phyloP scores from a whole-genome alignment of 2,113 vertebrate species.

The Tachysurus fulvidraco region DNA sequence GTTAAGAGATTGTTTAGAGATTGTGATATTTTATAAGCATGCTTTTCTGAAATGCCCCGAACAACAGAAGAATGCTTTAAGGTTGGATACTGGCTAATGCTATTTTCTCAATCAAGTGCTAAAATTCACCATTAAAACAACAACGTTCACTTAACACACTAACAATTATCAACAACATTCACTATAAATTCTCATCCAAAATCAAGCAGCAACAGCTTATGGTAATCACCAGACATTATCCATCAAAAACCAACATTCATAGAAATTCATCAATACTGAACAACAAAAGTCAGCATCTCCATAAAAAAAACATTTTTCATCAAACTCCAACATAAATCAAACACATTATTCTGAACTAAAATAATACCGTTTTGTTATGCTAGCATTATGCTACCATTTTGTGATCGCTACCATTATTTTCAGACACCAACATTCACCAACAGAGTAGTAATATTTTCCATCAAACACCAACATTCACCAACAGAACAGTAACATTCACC shows the following conservation, averaged over 20 bases:
- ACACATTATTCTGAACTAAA: no score
- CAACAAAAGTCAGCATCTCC: no score
- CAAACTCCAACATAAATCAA: no score
- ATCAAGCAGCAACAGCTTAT: no score
- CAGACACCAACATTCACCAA: no score
- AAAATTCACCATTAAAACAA: not conserved
- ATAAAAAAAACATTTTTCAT: no score
- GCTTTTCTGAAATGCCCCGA: not conserved
- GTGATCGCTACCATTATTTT: no score
- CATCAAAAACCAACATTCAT: not conserved
- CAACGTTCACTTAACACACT: no score
- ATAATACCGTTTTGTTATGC: not conserved
- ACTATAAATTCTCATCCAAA: not conserved
- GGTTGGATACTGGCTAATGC: not conserved
- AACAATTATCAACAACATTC: not conserved
- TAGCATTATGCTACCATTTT: no score
- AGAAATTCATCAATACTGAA: no score
- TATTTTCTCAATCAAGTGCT: not conserved
- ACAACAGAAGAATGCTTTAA: not conserved
- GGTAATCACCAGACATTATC: not conserved
- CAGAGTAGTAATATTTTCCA: not conserved
- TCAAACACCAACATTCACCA: not conserved
- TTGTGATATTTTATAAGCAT: not conserved
- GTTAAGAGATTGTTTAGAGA: not conserved
- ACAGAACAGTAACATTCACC: not conserved